These are phyloP conservation scores for Protonemura montana DNA, from an alignment of 2,888 invertebrate species.

Conservation along the genomic window DNA sequence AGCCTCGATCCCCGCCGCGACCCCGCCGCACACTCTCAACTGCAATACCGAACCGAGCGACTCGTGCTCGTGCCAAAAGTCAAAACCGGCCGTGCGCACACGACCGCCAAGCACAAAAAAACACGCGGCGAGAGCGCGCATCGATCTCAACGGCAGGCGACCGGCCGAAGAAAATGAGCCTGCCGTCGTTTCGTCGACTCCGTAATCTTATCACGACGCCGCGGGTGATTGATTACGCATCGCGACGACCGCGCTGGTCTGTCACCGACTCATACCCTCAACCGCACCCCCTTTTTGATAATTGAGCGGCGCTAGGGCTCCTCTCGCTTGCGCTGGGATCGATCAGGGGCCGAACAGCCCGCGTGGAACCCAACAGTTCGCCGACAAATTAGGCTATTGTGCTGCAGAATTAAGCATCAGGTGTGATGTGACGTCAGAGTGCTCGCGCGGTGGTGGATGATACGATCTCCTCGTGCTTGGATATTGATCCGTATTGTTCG, in stretches of 20 bases:
- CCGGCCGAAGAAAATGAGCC: not conserved
- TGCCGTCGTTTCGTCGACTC: not conserved
- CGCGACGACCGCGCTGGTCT: not conserved
- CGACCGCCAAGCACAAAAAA: not conserved
- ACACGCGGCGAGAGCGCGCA: not conserved
- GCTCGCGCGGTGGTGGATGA: not conserved
- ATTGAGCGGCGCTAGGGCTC: not conserved
- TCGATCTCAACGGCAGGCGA: not conserved
- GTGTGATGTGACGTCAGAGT: slow-evolving; percentile 7
- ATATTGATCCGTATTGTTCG: slow-evolving; percentile 3
- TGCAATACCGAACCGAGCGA: not conserved
- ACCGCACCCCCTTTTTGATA: not conserved
- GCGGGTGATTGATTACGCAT: not conserved
- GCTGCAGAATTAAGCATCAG: slow-evolving; percentile 5
- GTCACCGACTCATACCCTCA: not conserved
- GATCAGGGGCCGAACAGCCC: not conserved
- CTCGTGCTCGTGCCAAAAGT: slow-evolving; percentile 12
- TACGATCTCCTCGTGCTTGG: not conserved
- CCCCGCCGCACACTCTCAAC: not conserved
- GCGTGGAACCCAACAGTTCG: not conserved
- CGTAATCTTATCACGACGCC: not conserved
- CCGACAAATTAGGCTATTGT: slow-evolving; percentile 4
- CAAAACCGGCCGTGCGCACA: not conserved
- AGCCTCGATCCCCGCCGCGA: not conserved
- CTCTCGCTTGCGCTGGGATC: not conserved